Conservation (phyloP, 2,113 vertebrate genomes). For the Scopus umbretta region DNA sequence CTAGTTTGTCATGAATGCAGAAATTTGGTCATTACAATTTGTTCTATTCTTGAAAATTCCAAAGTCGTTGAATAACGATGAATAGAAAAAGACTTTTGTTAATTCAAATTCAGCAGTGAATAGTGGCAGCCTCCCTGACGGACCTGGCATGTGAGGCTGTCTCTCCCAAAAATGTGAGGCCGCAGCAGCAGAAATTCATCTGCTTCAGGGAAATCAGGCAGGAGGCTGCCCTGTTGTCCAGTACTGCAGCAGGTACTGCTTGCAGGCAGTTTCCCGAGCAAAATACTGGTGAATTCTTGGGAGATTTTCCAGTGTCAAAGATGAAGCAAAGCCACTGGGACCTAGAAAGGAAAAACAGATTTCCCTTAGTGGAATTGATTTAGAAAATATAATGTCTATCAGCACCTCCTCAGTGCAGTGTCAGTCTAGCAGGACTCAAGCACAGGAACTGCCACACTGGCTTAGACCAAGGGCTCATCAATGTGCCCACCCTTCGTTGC, state of each 20-base stretch:
- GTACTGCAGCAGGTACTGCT: not conserved
- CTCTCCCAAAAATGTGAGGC: not conserved
- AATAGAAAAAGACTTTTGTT: not conserved
- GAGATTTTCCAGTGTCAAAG: not conserved
- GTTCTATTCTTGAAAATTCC: constrained; percentile 23
- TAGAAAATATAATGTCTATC: not conserved
- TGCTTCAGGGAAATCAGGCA: not conserved
- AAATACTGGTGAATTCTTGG: not conserved
- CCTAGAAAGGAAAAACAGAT: not conserved
- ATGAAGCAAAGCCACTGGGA: not conserved
- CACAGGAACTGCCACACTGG: not conserved
- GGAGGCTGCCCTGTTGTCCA: not conserved
- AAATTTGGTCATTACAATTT: not conserved
- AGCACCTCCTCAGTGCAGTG: not conserved
- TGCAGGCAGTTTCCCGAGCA: not conserved
- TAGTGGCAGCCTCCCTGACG: not conserved
- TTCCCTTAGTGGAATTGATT: not conserved
- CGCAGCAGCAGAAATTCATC: not conserved
- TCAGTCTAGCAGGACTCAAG: not conserved
- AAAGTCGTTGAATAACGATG: not conserved
- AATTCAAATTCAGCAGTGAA: not conserved
- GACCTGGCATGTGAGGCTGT: not conserved
- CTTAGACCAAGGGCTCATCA: not conserved
- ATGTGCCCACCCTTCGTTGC: not conserved
- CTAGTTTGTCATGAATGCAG: constrained; percentile 27